A percentile compares a stretch with the other conserved stretches of the same genome.
Conservation (phyloP, 2,888 invertebrate genomes). For the Protodeltote pygarga region DNA sequence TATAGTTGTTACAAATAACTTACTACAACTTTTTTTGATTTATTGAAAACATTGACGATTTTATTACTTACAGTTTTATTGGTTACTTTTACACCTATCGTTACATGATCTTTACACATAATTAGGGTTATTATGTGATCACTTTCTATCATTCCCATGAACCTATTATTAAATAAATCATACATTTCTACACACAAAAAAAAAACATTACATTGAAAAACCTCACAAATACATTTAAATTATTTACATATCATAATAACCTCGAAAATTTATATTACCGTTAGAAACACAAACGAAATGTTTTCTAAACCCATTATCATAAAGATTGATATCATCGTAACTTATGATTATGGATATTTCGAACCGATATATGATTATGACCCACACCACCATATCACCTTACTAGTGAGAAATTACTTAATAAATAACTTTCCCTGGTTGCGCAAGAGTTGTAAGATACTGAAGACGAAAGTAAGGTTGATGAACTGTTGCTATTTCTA, state of each 20-base stretch:
- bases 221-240: too few relatives aligned
- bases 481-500: slow-evolving; percentile 4
- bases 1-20: too few relatives aligned
- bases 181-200: too few relatives aligned
- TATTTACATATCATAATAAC: slow-evolving; percentile 8
- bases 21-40: too few relatives aligned
- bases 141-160: too few relatives aligned
- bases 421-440: slow-evolving; percentile 39
- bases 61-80: too few relatives aligned
- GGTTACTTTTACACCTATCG: too few relatives aligned
- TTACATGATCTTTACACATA: too few relatives aligned
- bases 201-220: too few relatives aligned
- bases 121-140: too few relatives aligned
- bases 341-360: slow-evolving; percentile 8
- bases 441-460: slow-evolving; percentile 15
- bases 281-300: slow-evolving; percentile 3
- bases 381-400: slow-evolving; percentile 7
- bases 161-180: too few relatives aligned
- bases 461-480: slow-evolving; percentile 23
- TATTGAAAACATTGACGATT: too few relatives aligned
- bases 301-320: slow-evolving; percentile 27
- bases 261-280: background rate
- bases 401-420: slow-evolving; percentile 31
- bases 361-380: slow-evolving; percentile 26
- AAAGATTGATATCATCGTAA: slow-evolving; percentile 16